Evolutionary conservation across 30 jellyfish, hydroid and myxozoan genomes (phyloP), one percentile per base, ranked within the genome.

Genomic region (Euphysa ruthae): DNA sequence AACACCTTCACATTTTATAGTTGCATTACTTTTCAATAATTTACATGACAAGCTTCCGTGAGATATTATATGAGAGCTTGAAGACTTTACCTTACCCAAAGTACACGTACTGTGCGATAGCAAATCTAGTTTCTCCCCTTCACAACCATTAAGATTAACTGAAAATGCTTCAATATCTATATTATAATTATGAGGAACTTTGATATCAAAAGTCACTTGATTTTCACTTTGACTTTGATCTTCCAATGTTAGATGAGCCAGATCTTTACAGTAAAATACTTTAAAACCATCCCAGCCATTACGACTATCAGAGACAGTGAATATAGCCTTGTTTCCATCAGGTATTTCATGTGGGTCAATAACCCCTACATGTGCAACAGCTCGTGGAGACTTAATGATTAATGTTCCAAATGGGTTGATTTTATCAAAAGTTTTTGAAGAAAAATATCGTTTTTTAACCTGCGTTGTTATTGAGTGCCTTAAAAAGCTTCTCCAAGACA

Each of bases 261-360:
- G 23, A n/a, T 46, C 7, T 46, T 46, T 46, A 46, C 23, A 25
- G 23, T 46, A 46, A 4, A n/a, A 25, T 46, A 46, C 60, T 4
- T 4, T 46, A 46, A 46, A n/a, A 10, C 10, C 23, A 4, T 46
- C 77, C 61, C 30, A 21, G 16, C 15, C 65, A n/a, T 38, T 30
- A n/a, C n/a, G n/a, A 18, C 29, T 63, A 63, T 63, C 64, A 0
- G 77, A 42, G 27, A 32, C 64, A 30, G 62, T 32, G 29, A 68
- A 7, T 22, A 14, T 15, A n/a, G 74, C 77, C 25, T 43, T 49
- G 6, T 43, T 69, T 14, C 80, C 80, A 68, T 43, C 49, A 6
- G 80, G 80, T 5, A 42, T 49, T 26, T 43, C 57, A 18, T 8
- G 77, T 68, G 80, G 80, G 54, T 68, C 69, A 27, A 68, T 68